Base-by-base conservation (phyloP, 1,140 invertebrate species). In the Brachionus plicatilis region DNA sequence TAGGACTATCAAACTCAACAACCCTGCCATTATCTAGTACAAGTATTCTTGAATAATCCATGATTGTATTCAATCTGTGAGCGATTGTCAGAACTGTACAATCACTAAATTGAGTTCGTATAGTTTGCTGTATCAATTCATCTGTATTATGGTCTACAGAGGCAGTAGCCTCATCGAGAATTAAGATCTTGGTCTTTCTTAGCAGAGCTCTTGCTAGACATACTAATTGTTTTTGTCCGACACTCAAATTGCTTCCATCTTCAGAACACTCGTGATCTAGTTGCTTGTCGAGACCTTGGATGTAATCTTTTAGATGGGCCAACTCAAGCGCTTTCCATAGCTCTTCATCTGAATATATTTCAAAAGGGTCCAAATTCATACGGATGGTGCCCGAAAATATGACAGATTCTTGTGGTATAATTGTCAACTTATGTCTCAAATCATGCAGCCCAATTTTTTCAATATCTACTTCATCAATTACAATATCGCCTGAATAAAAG, bases 321-420 rank as follows among this genome's bases (percentile, higher is more conserved):
- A 94, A 93, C 86, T 95, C 94, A 33, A 97, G 90, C 1, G 94
- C 94, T 86, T 88, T 92, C 94, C 86, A 94, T 86, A 88, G 88
- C 68, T 93, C 91, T 6, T 92, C 91, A 87, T 96, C 95, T 45
- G 88, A 89, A 86, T 93, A 93, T 37, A 91, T 85, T 27, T 93
- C 91, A 87, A 95, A 87, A 3, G 92, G 91, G 87, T 93, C 92
- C 66, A 93, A 87, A 88, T 93, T 93, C n/a, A 87, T 83, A 70
- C 91, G 91, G 84, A 96, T 88, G 45, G 93, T 93, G 72, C 95
- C 94, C 33, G 94, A 94, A 90, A 96, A 96, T 75, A 96, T 90
- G 82, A 96, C 93, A 3, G 94, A 95, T 91, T 96, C 95, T 89
- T 96, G 95, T 1, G 95, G 95, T 85, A 96, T 96, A 85, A 96